Percentiles rank a stretch among this genome's conserved stretches.
Evolutionary conservation across 2,113 vertebrate species (phyloP).

Genomic region (Athene cunicularia): DNA sequence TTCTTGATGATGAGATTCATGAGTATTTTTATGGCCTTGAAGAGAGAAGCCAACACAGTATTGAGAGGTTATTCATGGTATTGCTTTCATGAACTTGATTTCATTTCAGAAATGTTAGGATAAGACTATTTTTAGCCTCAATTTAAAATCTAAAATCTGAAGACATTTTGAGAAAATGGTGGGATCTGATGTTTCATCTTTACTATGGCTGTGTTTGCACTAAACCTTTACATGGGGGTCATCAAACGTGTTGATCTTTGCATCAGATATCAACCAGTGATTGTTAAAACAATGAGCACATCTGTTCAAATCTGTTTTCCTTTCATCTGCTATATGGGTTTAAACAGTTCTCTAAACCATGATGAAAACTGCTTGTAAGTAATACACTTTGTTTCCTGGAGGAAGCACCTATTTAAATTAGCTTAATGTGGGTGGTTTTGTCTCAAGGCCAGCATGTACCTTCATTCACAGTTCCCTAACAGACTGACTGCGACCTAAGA

Average conservation of each 20-base stretch:
- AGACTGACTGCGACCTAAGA: background rate
- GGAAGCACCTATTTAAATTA: conserved; percentile 23
- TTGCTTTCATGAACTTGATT: background rate
- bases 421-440: conserved; percentile 32
- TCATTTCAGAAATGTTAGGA: background rate
- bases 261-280: background rate
- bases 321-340: background rate
- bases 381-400: conserved; percentile 12
- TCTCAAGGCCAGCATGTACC: conserved; percentile 21
- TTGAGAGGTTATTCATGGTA: background rate
- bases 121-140: background rate
- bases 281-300: background rate
- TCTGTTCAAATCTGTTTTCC: background rate
- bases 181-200: background rate
- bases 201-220: background rate
- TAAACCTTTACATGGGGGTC: background rate
- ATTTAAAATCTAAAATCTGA: background rate
- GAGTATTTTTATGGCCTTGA: background rate
- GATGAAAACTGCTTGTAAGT: conserved; percentile 37
- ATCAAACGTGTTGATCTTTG: background rate
- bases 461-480: background rate
- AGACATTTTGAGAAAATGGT: background rate
- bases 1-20: background rate
- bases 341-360: background rate
- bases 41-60: background rate